Percentiles rank a stretch among this genome's conserved stretches.
Evolutionary conservation across 2,888 invertebrate genomes (phyloP).

Genomic region (Tholera decimalis): DNA sequence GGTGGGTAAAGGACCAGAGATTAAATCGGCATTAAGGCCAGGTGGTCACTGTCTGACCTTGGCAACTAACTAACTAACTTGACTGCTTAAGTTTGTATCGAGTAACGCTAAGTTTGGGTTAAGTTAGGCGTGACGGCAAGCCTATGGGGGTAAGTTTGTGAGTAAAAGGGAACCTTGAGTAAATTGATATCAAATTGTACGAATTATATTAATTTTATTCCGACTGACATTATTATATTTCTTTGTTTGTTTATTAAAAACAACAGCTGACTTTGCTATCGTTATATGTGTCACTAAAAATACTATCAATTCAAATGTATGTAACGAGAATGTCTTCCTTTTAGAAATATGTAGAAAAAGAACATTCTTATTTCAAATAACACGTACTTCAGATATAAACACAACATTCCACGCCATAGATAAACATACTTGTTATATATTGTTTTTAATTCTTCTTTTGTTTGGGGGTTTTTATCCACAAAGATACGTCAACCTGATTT

Average conservation of each 20-base stretch:
- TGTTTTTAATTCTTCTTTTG: too few species aligned
- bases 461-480: too few species aligned
- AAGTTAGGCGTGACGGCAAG: constrained; percentile 22
- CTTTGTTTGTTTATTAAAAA: neutral
- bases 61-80: constrained; percentile 42
- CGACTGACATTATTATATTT: neutral
- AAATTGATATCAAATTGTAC: neutral
- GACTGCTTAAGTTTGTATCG: constrained; percentile 53
- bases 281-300: neutral
- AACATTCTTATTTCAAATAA: neutral
- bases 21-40: constrained; percentile 42
- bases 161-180: constrained; percentile 1
- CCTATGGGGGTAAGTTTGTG: constrained; percentile 6
- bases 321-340: neutral
- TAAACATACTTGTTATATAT: too few species aligned
- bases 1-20: constrained; percentile 39
- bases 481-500: too few species aligned
- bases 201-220: neutral
- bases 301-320: neutral
- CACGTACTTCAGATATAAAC: neutral
- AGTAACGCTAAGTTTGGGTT: constrained; percentile 46
- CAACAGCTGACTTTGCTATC: neutral
- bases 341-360: neutral
- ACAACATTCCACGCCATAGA: neutral
- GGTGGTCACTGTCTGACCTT: constrained; percentile 53